phyloP scores from a whole-genome alignment of 2,113 vertebrate species.

The Todiramphus chloris region DNA sequence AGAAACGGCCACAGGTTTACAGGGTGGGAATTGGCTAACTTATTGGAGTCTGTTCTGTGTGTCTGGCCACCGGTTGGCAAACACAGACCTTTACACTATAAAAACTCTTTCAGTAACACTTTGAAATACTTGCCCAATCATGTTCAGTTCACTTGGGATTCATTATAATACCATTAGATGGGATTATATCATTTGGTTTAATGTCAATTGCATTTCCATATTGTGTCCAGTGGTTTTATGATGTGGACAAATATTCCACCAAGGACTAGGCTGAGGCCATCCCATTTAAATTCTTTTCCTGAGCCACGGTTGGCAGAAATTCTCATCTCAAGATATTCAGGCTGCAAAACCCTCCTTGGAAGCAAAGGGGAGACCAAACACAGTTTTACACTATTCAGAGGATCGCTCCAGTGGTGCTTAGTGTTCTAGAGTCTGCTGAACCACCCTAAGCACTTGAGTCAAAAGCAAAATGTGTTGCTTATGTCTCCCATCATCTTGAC shows the following conservation, averaged over 20 bases:
- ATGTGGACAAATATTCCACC: slow-evolving; percentile 80
- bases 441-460: background rate
- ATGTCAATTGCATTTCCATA: slow-evolving; percentile 80
- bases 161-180: slow-evolving; percentile 80
- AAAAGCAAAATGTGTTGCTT: background rate
- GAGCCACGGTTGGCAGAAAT: slow-evolving; percentile 60
- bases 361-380: slow-evolving; percentile 49
- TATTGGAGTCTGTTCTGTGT: slow-evolving; percentile 54
- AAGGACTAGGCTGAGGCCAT: slow-evolving; percentile 69
- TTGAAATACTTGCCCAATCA: slow-evolving; percentile 79
- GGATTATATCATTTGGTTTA: slow-evolving; percentile 82
- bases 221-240: slow-evolving; percentile 80
- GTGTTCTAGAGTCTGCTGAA: background rate
- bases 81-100: slow-evolving; percentile 71
- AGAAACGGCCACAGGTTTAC: slow-evolving; percentile 63
- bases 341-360: slow-evolving; percentile 52
- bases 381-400: background rate
- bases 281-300: slow-evolving; percentile 62
- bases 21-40: slow-evolving; percentile 60
- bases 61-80: slow-evolving; percentile 73
- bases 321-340: slow-evolving; percentile 37
- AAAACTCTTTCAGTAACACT: slow-evolving; percentile 78
- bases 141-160: slow-evolving; percentile 79
- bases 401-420: background rate
- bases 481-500: background rate